Evolutionary conservation across 2,888 invertebrate species (phyloP).

Genomic region (Drosophila merina): DNA sequence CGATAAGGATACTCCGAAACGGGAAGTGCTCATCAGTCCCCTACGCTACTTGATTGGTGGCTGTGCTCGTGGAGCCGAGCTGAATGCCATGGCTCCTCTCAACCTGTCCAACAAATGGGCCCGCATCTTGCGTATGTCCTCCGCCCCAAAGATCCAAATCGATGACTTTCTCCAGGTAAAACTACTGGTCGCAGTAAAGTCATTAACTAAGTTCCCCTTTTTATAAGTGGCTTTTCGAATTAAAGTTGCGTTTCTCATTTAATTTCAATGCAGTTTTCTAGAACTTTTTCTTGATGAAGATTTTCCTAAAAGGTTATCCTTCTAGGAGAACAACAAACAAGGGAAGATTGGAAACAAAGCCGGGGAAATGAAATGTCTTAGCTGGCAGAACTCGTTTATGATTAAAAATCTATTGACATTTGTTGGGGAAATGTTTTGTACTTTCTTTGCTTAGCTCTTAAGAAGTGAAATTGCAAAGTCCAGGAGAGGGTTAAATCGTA

Average conservation of each 20-base stretch:
- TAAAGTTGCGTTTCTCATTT: conserved; percentile 1
- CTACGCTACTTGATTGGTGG: conserved; percentile 80
- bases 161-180: conserved; percentile 83
- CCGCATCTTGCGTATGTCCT: conserved; percentile 81
- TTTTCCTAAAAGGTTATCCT: conserved; percentile 1
- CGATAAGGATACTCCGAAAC: conserved; percentile 65
- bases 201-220: conserved; percentile 10
- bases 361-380: conserved; percentile 22
- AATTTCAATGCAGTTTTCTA: neutral
- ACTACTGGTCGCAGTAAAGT: neutral
- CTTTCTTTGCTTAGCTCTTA: conserved; percentile 1
- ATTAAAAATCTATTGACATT: conserved; percentile 59
- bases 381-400: conserved; percentile 23
- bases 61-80: conserved; percentile 77
- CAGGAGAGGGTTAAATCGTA: neutral
- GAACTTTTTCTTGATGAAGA: conserved; percentile 2
- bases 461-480: conserved; percentile 12
- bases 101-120: conserved; percentile 82
- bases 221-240: neutral
- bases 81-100: conserved; percentile 75
- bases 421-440: neutral
- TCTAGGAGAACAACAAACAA: conserved; percentile 1
- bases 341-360: conserved; percentile 3
- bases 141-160: conserved; percentile 79
- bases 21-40: conserved; percentile 72